A percentile compares a stretch with the other conserved stretches of the same genome.
Evolutionary conservation across 2,888 invertebrate genomes (phyloP).

Genomic region (Euproctis similis): DNA sequence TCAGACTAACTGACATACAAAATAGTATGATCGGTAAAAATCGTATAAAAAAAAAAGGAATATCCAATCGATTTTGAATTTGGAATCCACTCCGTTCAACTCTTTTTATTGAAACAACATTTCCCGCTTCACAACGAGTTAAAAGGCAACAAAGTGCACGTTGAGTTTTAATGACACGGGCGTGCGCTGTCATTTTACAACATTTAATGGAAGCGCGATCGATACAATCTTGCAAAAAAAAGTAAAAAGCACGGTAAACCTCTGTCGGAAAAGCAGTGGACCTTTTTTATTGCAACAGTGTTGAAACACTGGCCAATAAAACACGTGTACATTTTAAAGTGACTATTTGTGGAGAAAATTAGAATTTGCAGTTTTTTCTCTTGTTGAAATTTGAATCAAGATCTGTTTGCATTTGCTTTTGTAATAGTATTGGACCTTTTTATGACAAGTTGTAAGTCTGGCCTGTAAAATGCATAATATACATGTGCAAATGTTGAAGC

Average conservation of each 20-base stretch:
- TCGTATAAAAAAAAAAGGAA: too few species aligned
- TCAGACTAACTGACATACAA: too few species aligned
- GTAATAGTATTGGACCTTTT: too few species aligned
- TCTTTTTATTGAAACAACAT: conserved; percentile 14
- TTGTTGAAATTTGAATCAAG: too few species aligned
- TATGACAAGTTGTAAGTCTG: too few species aligned
- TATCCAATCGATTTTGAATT: too few species aligned
- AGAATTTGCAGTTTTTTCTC: conserved; percentile 2
- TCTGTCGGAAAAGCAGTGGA: conserved; percentile 5
- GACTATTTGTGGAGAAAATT: conserved; percentile 4
- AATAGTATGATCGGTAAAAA: too few species aligned
- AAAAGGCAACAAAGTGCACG: conserved; percentile 28
- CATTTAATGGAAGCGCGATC: conserved; percentile 31
- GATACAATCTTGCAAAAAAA: conserved; percentile 20
- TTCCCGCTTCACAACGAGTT: conserved; percentile 22
- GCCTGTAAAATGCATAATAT: too few species aligned
- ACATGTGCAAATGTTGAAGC: too few species aligned
- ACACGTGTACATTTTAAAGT: conserved; percentile 6
- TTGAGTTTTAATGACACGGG: conserved; percentile 36
- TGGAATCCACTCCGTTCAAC: too few species aligned
- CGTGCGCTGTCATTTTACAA: conserved; percentile 39
- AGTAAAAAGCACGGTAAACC: conserved; percentile 15
- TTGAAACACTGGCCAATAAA: conserved; percentile 6
- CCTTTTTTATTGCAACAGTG: conserved; percentile 9
- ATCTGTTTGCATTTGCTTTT: too few species aligned